These are phyloP conservation scores for Stenopsyche tienmushanensis DNA, from an alignment of 1,140 invertebrate species.

Conservation along the genomic window DNA sequence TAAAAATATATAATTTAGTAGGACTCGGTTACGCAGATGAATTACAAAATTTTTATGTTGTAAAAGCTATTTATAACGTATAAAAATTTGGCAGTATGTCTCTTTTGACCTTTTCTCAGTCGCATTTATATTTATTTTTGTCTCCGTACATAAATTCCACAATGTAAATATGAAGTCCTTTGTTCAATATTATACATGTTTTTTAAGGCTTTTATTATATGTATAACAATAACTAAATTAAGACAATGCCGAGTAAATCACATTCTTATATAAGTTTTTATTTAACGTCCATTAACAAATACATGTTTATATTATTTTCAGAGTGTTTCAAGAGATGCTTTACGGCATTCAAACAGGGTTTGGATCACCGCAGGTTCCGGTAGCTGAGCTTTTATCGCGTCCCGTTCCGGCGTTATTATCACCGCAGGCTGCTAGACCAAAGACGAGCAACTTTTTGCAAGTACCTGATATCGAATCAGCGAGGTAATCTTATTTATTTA, in stretches of 20 bases:
- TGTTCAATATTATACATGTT: background rate
- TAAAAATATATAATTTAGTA: background rate
- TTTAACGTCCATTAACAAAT: background rate
- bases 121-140: background rate
- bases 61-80: no score
- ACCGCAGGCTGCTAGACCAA: conserved; percentile 71
- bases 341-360: conserved; percentile 93
- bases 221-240: background rate
- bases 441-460: conserved; percentile 89
- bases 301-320: conserved; percentile 36
- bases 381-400: conserved; percentile 80
- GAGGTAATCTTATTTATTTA: conserved; percentile 43
- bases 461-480: conserved; percentile 66
- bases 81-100: no score
- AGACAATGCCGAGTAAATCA: background rate
- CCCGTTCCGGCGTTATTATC: conserved; percentile 82
- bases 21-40: background rate
- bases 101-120: no score
- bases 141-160: background rate
- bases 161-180: background rate
- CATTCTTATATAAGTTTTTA: background rate
- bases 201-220: background rate
- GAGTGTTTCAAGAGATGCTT: conserved; percentile 86
- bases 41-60: background rate
- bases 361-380: conserved; percentile 89